These are phyloP conservation scores for Lampris megalopsis DNA, from an alignment of 2,113 vertebrate species.

Conservation along the genomic window DNA sequence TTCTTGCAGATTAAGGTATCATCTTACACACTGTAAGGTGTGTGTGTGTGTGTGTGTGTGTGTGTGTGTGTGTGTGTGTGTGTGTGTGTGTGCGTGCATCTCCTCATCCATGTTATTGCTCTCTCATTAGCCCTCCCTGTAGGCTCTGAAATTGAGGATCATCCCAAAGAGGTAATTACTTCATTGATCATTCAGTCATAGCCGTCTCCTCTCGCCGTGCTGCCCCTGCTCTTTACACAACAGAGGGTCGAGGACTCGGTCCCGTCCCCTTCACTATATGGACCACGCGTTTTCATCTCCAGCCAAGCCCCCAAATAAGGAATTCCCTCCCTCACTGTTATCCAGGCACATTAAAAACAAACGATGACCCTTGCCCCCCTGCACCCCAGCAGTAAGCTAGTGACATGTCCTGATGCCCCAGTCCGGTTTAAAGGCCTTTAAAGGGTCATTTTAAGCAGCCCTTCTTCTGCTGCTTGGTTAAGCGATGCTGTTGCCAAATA, in stretches of 20 bases:
- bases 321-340: not conserved
- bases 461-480: not conserved
- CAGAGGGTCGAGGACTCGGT: not conserved
- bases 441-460: not conserved
- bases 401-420: not conserved
- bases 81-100: not conserved
- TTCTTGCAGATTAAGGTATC: conserved; percentile 27
- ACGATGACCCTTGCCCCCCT: not conserved
- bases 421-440: not conserved
- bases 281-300: not conserved
- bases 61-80: conserved; percentile 2
- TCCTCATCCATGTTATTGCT: conserved; percentile 25
- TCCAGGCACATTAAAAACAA: conserved; percentile 6
- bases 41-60: not conserved
- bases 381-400: not conserved
- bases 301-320: not conserved
- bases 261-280: not conserved
- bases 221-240: conserved; percentile 3
- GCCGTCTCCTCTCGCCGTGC: not conserved
- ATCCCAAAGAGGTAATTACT: conserved; percentile 47
- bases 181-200: conserved; percentile 49
- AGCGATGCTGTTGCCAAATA: not conserved
- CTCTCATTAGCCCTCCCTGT: conserved; percentile 18
- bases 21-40: conserved; percentile 25
- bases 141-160: conserved; percentile 8